Evolutionary conservation across 2,797 vertebrate species (phyloP), one percentile per base, ranked within the genome.

Genomic region (Chelon auratus): DNA sequence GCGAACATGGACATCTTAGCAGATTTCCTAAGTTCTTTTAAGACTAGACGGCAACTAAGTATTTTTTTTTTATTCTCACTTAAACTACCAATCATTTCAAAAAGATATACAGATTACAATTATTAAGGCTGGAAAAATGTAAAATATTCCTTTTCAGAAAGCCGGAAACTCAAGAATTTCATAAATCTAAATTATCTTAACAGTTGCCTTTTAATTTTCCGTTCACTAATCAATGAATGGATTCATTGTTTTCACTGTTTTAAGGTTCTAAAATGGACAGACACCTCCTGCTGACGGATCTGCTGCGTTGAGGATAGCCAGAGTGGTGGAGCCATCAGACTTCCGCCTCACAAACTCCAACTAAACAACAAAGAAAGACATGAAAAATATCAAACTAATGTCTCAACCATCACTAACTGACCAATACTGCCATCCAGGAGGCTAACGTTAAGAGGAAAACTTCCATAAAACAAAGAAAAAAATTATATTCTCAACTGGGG

Each of bases 331-430:
- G 55, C 98, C 98, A 72, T 99, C 97, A 15, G 93, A 77, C 83
- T 96, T 98, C 87, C 95, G 94, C 87, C 98, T 95, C 54, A 91
- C 94, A 94, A 99, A 98, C 75, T 96, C 96, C 87, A 97, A 92
- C 97, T 99, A 85, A 52, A 75, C 15, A 37, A 83, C 13, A 84
- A 55, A 78, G 1, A 47, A 12, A 65, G 39, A 26, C 3, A 26
- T 26, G 24, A 40, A 40, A 40, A 40, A 40, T 1, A 40, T 40
- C 30, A 33, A 33, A 6, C 30, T 8, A 33, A 8, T 7, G 30
- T 33, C 30, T 33, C 30, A 5, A 33, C 30, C 30, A 33, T 33
- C 30, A 33, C 5, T 6, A 33, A 33, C 30, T 33, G 30, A 33
- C 30, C 30, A 33, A 33, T 33, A 33, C 30, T 33, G 30, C 30